A percentile compares a stretch with the other conserved stretches of the same genome.
These are phyloP conservation scores for Scaptomyza pallida DNA, from an alignment of 1,140 invertebrate genomes.

Conservation along the genomic window DNA sequence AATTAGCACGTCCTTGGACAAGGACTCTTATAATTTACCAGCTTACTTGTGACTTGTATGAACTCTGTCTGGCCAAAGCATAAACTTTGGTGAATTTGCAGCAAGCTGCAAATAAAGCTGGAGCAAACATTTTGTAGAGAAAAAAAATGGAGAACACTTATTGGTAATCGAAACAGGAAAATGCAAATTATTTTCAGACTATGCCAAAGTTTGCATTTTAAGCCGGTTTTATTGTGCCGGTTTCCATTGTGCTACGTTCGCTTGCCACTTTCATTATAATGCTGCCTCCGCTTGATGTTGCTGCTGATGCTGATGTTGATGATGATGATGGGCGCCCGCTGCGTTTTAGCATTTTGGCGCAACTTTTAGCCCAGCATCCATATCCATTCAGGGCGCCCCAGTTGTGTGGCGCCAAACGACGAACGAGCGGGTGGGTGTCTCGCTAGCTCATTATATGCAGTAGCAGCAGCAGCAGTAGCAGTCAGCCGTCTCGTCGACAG, in stretches of 20 bases:
- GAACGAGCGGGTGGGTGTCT: conserved; percentile 5
- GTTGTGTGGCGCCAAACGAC: conserved; percentile 52
- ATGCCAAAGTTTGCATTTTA: conserved; percentile 38
- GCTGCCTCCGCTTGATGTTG: conserved; percentile 21
- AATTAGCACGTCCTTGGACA: conserved; percentile 5
- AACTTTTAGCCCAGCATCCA: conserved; percentile 59
- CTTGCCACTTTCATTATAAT: conserved; percentile 35
- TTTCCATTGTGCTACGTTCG: conserved; percentile 39
- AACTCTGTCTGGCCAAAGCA: neutral
- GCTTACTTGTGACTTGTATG: neutral
- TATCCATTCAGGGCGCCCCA: conserved; percentile 46
- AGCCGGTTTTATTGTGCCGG: conserved; percentile 41
- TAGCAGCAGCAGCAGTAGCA: conserved; percentile 38
- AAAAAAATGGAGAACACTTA: conserved; percentile 24
- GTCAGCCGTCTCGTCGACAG: conserved; percentile 20
- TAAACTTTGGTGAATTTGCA: neutral
- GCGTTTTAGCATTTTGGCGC: conserved; percentile 73
- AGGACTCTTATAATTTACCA: neutral
- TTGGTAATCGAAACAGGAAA: conserved; percentile 38
- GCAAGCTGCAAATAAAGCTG: conserved; percentile 9
- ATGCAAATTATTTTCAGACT: conserved; percentile 33
- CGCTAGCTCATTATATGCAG: conserved; percentile 67
- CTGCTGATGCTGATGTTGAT: conserved; percentile 54
- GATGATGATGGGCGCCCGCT: conserved; percentile 66
- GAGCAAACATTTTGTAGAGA: conserved; percentile 32